Evolutionary conservation across 2,797 vertebrate species (phyloP), one percentile per base, ranked within the genome.

Genomic region (Poeciliopsis gracilis): DNA sequence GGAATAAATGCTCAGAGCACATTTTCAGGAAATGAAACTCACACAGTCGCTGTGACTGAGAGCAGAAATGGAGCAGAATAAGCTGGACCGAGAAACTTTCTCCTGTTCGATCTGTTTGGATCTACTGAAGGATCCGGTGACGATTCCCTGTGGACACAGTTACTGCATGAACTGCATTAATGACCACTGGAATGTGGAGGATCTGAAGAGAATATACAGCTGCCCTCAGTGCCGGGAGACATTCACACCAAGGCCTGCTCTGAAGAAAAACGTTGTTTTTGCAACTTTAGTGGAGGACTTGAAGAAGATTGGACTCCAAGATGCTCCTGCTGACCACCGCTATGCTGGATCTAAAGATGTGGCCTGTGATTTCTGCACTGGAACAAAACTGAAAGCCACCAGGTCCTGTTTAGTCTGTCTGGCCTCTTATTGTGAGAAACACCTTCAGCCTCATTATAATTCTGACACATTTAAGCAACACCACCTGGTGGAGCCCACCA

Each of bases 301-400:
- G 43, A 80, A 61, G 73, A 76, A 80, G 33, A 41, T 25, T 76
- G 66, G 53, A 72, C 43, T 63, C 43, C 73, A 72, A 53, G 66
- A 20, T 36, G 45, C 75, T 41, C 36, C 57, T 72, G 74, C 33
- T 63, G 69, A 76, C 33, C 67, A 25, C 77, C 66, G 77, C 73
- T 72, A 46, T 78, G 70, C 76, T 77, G 76, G 76, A 36, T 30
- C 59, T 36, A 0, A 36, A 63, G 59, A 63, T 20, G 59, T 63
- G 59, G 30, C 16, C 30, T 61, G 55, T 43, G n/a, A 57, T 59
- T 59, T 28, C n/a, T 75, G 73, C 41, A 59, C 55, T 33, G 55
- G 16, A 28, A 61, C 4, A 20, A 75, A 75, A 45, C 16, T 61
- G 73, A 75, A 75, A 61, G 73, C 55, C n/a, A 61, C 30, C 53